These are phyloP conservation scores for Conomelus anceps DNA, from an alignment of 2,888 invertebrate species.

Conservation along the genomic window DNA sequence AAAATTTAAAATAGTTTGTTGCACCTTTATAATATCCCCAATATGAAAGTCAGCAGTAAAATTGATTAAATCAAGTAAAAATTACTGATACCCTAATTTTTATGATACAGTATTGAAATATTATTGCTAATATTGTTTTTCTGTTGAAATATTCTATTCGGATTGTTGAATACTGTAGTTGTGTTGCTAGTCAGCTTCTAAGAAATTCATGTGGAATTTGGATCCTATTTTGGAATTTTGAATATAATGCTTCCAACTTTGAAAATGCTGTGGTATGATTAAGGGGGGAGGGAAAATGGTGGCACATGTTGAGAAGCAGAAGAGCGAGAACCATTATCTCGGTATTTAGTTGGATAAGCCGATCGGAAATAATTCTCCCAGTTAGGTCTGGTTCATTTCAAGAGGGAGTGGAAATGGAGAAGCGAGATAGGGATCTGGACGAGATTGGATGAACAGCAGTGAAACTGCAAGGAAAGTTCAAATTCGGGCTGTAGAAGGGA, in stretches of 20 bases:
- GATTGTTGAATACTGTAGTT: no score
- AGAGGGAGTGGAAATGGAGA: not conserved
- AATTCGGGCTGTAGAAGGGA: not conserved
- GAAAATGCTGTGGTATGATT: not conserved
- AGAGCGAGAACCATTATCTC: not conserved
- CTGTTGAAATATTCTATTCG: no score
- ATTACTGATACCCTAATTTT: no score
- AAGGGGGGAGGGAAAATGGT: not conserved
- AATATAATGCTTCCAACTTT: not conserved
- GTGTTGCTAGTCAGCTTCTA: no score
- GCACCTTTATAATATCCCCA: no score
- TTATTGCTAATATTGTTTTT: no score
- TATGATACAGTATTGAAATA: no score
- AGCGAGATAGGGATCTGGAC: not conserved
- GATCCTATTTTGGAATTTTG: not conserved
- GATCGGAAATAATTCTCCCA: slow-evolving; percentile 8
- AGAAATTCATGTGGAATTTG: no score
- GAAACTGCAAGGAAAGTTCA: not conserved
- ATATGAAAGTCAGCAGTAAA: no score
- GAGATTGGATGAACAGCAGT: not conserved
- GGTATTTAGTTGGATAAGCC: slow-evolving; percentile 12
- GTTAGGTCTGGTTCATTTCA: not conserved
- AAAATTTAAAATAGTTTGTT: no score
- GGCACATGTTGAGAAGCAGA: not conserved
- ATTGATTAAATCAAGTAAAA: no score